These are phyloP conservation scores for Geotrypetes seraphini DNA, from an alignment of 2,797 vertebrate genomes.

Conservation along the genomic window DNA sequence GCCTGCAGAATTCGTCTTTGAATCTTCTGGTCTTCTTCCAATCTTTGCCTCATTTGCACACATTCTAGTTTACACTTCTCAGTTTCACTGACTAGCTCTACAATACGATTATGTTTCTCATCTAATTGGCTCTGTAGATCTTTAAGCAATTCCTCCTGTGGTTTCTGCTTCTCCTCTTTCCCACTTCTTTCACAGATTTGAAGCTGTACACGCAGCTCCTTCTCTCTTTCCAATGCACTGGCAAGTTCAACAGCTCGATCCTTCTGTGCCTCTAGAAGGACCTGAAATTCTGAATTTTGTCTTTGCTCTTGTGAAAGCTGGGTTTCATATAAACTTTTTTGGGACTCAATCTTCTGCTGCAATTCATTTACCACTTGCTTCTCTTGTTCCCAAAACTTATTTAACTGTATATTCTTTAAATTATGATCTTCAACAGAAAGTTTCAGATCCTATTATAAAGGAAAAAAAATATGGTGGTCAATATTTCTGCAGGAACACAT, in stretches of 20 bases:
- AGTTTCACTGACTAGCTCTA: constrained; percentile 70
- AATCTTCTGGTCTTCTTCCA: constrained; percentile 66
- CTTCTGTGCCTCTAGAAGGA: constrained; percentile 78
- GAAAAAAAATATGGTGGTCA: constrained; percentile 12
- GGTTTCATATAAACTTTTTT: constrained; percentile 40
- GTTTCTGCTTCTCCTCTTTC: constrained; percentile 28
- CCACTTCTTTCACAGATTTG: constrained; percentile 29
- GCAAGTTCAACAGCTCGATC: constrained; percentile 67
- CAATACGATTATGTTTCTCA: constrained; percentile 70
- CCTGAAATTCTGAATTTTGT: constrained; percentile 63
- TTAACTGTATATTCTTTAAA: constrained; percentile 53
- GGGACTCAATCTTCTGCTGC: constrained; percentile 52
- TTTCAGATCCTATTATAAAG: constrained; percentile 69
- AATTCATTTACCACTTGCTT: constrained; percentile 56
- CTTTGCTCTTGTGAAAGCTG: constrained; percentile 60
- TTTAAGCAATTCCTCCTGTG: constrained; percentile 58
- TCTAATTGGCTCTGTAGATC: constrained; percentile 75
- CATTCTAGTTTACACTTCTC: constrained; percentile 75
- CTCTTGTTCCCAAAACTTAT: constrained; percentile 64
- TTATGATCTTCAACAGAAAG: constrained; percentile 72
- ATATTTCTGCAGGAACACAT: no score
- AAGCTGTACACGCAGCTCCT: constrained; percentile 54
- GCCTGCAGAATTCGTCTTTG: constrained; percentile 51
- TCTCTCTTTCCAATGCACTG: constrained; percentile 62
- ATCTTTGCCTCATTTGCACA: constrained; percentile 54